Base-by-base conservation (phyloP, 92 coral and sea anemone genomes). In the Bergia sp. region DNA sequence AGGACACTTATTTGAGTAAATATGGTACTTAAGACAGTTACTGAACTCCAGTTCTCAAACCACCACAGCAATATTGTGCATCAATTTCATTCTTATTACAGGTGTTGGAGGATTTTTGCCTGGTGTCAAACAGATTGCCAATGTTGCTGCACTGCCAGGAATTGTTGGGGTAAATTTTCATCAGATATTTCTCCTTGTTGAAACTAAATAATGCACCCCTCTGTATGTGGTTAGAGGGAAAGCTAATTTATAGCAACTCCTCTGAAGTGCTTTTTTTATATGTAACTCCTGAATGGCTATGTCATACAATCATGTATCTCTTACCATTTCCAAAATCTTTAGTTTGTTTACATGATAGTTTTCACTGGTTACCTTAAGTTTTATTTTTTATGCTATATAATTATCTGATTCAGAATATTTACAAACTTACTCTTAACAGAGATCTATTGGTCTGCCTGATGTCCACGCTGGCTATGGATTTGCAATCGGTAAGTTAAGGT, bases 111-210 rank as follows among this genome's bases (percentile, higher is more conserved):
- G 99, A 9, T 96, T 96, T 91, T 93, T 96, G 2, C 99, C 99
- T 47, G 99, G 99, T 82, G 99, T 96, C 23, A 96, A 96, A 89
- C 99, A 96, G 89, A 96, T 96, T 91, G 99, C 99, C 42, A 96
- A 96, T 93, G 99, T 96, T n/a, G 99, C 99, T 79, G 98, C 99
- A 37, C 76, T 96, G 23, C 98, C 99, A 20, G 99, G 99, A 18
- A 96, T 96, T 89, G 96, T 96, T 89, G 99, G 98, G 89, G 99
- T 96, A 89, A 92, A 85, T 61, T 18, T 12, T 1, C 16, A 53
- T 53, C 16, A 11, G 58, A 11, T 10, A 10, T 53, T 10, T 53
- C 11, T 2, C 13, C 29, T 29, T 29, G 29, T 29, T 29, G 29
- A 29, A 29, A 29, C 29, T 29, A 29, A 29, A 29, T 29, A 29